Conservation (phyloP, 1,140 invertebrate genomes). For the Araneus ventricosus region DNA sequence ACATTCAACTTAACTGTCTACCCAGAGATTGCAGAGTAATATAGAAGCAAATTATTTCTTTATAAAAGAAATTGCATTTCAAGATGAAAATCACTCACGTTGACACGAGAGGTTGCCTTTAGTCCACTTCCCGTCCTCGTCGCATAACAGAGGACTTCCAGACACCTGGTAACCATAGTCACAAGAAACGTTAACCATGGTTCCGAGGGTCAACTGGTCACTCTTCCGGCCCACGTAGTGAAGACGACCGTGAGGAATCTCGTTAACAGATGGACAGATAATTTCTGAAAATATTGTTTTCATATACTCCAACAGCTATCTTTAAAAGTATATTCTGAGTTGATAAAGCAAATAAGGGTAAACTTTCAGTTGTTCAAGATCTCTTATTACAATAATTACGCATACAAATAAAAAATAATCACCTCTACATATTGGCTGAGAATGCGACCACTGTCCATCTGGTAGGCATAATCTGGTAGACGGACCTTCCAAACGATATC, state of each 20-base stretch:
- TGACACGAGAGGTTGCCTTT: slow-evolving; percentile 63
- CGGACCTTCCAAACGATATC: slow-evolving; percentile 74
- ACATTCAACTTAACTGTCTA: too few relatives aligned
- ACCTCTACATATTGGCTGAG: slow-evolving; percentile 75
- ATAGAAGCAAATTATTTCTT: too few relatives aligned
- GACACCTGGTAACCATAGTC: slow-evolving; percentile 55
- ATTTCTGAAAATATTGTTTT: slow-evolving; percentile 41
- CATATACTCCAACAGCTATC: too few relatives aligned
- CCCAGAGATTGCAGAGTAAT: too few relatives aligned
- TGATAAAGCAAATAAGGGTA: too few relatives aligned
- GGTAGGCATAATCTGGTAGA: slow-evolving; percentile 49
- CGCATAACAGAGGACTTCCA: slow-evolving; percentile 28
- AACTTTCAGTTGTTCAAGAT: too few relatives aligned
- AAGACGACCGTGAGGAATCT: slow-evolving; percentile 57
- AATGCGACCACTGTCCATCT: slow-evolving; percentile 74
- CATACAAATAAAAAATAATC: not conserved
- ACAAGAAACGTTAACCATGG: slow-evolving; percentile 50
- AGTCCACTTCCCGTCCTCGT: slow-evolving; percentile 68
- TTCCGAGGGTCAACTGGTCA: slow-evolving; percentile 8
- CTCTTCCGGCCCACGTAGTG: not conserved
- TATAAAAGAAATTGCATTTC: too few relatives aligned
- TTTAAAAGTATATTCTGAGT: too few relatives aligned
- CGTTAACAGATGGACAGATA: slow-evolving; percentile 14
- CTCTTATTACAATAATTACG: too few relatives aligned
- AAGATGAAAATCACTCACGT: slow-evolving; percentile 52